Evolutionary conservation across 2,888 invertebrate genomes (phyloP).

Genomic region (Spodoptera picta): DNA sequence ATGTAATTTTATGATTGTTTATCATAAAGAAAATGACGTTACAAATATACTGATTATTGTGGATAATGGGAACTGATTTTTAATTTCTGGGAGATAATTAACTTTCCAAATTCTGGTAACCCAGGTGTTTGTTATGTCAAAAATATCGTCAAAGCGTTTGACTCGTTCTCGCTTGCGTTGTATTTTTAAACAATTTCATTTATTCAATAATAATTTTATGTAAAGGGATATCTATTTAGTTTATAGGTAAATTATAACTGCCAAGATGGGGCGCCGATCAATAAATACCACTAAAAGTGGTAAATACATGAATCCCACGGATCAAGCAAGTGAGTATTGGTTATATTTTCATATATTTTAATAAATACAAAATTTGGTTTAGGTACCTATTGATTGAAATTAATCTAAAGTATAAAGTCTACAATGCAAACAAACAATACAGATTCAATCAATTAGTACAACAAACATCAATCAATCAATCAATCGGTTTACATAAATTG

Average conservation of each 20-base stretch:
- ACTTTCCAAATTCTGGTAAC: constrained; percentile 7
- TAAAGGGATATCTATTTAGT: constrained; percentile 7
- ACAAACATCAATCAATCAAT: too few relatives aligned
- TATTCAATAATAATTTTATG: background rate
- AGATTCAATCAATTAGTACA: too few relatives aligned
- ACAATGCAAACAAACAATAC: too few relatives aligned
- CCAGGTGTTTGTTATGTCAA: constrained; percentile 6
- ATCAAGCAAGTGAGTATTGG: constrained; percentile 97
- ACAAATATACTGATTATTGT: too few relatives aligned
- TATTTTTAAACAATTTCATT: constrained; percentile 8
- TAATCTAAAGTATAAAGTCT: too few relatives aligned
- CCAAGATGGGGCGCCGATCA: constrained; percentile 97
- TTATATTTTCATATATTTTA: constrained; percentile 23
- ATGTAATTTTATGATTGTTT: too few relatives aligned
- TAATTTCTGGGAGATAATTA: constrained; percentile 5
- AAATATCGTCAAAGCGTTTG: constrained; percentile 20
- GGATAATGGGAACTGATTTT: too few relatives aligned
- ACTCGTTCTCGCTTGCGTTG: constrained; percentile 12
- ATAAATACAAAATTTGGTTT: background rate
- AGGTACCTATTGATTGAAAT: background rate
- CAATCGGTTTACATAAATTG: too few relatives aligned
- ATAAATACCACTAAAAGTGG: constrained; percentile 99
- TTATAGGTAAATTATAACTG: constrained; percentile 20
- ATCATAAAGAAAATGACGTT: too few relatives aligned
- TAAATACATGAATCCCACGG: constrained; percentile 99